These are phyloP conservation scores for Sinocyclocheilus anophthalmus DNA, from an alignment of 2,113 vertebrate genomes.

Conservation along the genomic window DNA sequence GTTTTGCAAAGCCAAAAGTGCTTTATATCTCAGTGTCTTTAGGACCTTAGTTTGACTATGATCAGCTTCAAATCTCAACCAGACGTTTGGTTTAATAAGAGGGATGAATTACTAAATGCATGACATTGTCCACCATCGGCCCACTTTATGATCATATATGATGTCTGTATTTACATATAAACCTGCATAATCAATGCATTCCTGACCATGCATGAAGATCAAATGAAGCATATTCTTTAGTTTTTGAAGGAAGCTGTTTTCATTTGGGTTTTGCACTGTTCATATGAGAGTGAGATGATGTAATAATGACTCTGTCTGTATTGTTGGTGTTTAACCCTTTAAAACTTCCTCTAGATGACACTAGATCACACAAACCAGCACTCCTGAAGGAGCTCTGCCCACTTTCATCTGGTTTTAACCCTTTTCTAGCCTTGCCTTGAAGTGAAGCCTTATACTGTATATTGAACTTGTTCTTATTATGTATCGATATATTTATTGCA, in stretches of 20 bases:
- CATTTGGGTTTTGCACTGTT: background rate
- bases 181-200: background rate
- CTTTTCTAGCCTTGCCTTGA: background rate
- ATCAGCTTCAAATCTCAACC: background rate
- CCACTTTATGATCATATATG: background rate
- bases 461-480: constrained; percentile 18
- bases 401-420: background rate
- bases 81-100: background rate
- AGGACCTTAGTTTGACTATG: background rate
- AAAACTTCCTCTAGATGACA: background rate
- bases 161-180: background rate
- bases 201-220: background rate
- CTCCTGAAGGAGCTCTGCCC: background rate
- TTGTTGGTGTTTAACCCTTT: background rate
- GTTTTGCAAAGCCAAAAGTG: background rate
- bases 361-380: background rate
- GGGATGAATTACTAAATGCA: background rate
- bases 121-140: constrained; percentile 37
- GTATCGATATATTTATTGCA: constrained; percentile 42
- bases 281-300: background rate
- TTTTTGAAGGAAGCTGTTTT: background rate
- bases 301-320: background rate
- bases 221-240: background rate
- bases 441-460: constrained; percentile 41
- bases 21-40: background rate